Base-by-base conservation (phyloP, 2,113 vertebrate genomes). In the Sialia sialis region DNA sequence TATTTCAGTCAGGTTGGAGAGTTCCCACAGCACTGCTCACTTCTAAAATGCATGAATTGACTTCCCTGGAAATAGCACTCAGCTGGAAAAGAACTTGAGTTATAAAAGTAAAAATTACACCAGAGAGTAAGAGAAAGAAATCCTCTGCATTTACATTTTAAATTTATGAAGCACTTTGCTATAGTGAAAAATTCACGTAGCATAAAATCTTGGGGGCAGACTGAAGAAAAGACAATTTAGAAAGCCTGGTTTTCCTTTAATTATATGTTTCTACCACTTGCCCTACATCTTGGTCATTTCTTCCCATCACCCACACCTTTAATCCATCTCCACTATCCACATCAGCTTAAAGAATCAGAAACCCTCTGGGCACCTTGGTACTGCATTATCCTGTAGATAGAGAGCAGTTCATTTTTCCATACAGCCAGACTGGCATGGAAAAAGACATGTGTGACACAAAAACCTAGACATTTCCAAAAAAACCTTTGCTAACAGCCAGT, bases 61-160 rank as follows among this genome's bases (percentile, higher is more conserved):
- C 63, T 86, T 94, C 59, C 32, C 58, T 88, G 79, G 59, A 92
- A 93, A 85, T 7, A 81, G 68, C 68, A 89, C 13, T 92, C 67
- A 38, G 70, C 19, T 93, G 79, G 76, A 93, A 96, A 80, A 87
- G 62, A 83, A 51, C 67, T 85, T 44, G 84, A 93, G 58, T 79
- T 81, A 56, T 32, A 60, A 63, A 94, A 93, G 49, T 73, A 73
- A 64, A 87, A 91, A 68, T 34, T 23, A 34, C 67, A 80, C 13
- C 16, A 75, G 26, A 18, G 49, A 96, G 32, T 26, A 74, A 69
- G 25, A 89, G 34, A 87, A 58, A 89, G 44, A 79, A 82, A 72
- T 76, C 48, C 44, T 79, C 54, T 56, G 29, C 0, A 0, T 44
- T 93, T 86, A 58, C n/a, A 46, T 52, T 90, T 84, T 38, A 16